These are phyloP conservation scores for Patella vulgata DNA, from an alignment of 1,140 invertebrate genomes.

Conservation along the genomic window DNA sequence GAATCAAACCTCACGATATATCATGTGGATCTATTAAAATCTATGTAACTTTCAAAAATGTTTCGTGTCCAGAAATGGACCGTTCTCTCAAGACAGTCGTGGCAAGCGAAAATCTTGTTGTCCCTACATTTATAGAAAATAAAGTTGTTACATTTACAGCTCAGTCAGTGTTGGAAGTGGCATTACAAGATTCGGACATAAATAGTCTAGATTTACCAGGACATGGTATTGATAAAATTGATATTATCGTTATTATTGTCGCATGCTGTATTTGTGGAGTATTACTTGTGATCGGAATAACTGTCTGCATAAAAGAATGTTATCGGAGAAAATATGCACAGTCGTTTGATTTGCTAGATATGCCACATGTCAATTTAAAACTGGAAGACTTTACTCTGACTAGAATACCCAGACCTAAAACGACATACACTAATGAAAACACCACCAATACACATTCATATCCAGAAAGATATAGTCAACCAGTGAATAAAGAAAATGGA, in stretches of 20 bases:
- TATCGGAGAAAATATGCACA: constrained; percentile 36
- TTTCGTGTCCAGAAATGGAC: constrained; percentile 7
- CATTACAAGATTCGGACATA: constrained; percentile 6
- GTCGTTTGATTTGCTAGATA: constrained; percentile 36
- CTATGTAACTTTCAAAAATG: constrained; percentile 17
- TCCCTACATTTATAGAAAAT: constrained; percentile 10
- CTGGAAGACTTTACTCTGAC: constrained; percentile 44
- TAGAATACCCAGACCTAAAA: constrained; percentile 34
- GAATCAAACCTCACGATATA: constrained; percentile 13
- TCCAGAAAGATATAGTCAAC: not conserved
- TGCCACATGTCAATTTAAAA: constrained; percentile 43
- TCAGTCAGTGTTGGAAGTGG: constrained; percentile 12
- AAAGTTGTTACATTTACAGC: constrained; percentile 16
- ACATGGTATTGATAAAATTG: constrained; percentile 29
- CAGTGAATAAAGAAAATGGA: not conserved
- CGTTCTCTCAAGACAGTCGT: not conserved
- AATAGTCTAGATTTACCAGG: constrained; percentile 8
- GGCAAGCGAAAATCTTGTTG: constrained; percentile 5
- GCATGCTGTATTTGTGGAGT: constrained; percentile 36
- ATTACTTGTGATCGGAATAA: constrained; percentile 29
- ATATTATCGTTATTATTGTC: constrained; percentile 42
- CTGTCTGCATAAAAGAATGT: constrained; percentile 33
- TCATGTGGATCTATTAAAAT: constrained; percentile 21
- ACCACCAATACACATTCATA: not conserved
- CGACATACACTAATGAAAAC: constrained; percentile 28